A percentile compares a stretch with the other conserved stretches of the same genome.
Evolutionary conservation across 2,113 vertebrate genomes (phyloP).

Genomic region (Megaceryle torquata): DNA sequence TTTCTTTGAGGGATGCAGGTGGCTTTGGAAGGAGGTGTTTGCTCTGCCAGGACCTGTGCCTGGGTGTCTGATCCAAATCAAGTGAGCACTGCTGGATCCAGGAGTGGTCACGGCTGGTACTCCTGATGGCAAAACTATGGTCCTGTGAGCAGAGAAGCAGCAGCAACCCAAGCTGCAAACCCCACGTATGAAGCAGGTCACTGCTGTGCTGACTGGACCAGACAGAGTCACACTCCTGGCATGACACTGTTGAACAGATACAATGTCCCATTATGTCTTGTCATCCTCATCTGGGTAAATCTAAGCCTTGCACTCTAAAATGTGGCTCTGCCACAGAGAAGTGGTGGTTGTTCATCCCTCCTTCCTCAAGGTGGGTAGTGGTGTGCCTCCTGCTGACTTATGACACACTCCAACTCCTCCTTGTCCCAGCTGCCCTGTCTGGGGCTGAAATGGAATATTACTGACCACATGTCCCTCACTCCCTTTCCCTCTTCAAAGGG

Average conservation of each 20-base stretch:
- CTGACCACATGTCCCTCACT: background rate
- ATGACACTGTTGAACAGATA: background rate
- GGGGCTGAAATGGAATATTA: background rate
- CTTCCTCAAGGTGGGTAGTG: background rate
- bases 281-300: background rate
- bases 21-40: background rate
- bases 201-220: background rate
- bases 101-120: background rate
- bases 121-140: background rate
- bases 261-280: background rate
- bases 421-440: background rate
- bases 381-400: background rate
- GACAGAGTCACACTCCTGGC: background rate
- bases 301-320: background rate
- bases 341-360: background rate
- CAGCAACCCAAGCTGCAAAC: background rate
- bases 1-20: background rate
- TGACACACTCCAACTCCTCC: rapidly evolving
- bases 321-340: background rate
- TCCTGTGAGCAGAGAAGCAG: background rate
- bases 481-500: background rate
- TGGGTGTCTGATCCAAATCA: rapidly evolving
- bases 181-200: rapidly evolving
- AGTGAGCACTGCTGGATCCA: background rate
- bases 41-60: background rate